These are phyloP conservation scores for Oryzias melastigma DNA, from an alignment of 2,113 vertebrate species.

Conservation along the genomic window DNA sequence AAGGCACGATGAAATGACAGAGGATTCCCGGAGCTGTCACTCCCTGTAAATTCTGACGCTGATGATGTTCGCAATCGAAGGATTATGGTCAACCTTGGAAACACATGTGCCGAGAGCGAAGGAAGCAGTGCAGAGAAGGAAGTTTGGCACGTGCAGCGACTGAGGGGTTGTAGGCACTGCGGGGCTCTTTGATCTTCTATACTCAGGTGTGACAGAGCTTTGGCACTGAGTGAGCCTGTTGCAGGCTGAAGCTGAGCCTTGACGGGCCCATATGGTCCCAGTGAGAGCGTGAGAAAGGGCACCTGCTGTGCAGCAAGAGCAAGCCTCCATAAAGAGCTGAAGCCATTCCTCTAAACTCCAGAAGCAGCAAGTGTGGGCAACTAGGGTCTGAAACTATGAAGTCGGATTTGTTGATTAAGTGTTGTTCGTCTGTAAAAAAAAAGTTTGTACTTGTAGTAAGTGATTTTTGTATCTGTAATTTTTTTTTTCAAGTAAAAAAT, in stretches of 20 bases:
- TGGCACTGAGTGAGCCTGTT: constrained; percentile 52
- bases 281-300: constrained; percentile 74
- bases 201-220: constrained; percentile 76
- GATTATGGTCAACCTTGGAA: constrained; percentile 72
- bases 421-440: too few relatives aligned
- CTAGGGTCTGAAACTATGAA: constrained; percentile 7
- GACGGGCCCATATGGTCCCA: constrained; percentile 64
- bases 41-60: constrained; percentile 35
- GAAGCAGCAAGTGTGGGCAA: constrained; percentile 14
- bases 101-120: constrained; percentile 68
- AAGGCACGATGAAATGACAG: constrained; percentile 40
- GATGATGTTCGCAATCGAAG: constrained; percentile 63
- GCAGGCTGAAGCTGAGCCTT: constrained; percentile 40
- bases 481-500: too few relatives aligned
- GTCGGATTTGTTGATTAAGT: too few relatives aligned
- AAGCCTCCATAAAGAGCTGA: constrained; percentile 40
- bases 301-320: constrained; percentile 51
- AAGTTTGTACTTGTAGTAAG: too few relatives aligned
- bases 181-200: constrained; percentile 71
- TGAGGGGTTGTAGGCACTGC: constrained; percentile 64
- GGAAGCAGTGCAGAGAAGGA: constrained; percentile 54
- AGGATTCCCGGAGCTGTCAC: constrained; percentile 65
- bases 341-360: constrained; percentile 41
- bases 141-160: constrained; percentile 70
- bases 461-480: too few relatives aligned